These are phyloP conservation scores for Corticium candelabrum DNA, from an alignment of 37 sponge, comb jelly and placozoan genomes.

Conservation along the genomic window DNA sequence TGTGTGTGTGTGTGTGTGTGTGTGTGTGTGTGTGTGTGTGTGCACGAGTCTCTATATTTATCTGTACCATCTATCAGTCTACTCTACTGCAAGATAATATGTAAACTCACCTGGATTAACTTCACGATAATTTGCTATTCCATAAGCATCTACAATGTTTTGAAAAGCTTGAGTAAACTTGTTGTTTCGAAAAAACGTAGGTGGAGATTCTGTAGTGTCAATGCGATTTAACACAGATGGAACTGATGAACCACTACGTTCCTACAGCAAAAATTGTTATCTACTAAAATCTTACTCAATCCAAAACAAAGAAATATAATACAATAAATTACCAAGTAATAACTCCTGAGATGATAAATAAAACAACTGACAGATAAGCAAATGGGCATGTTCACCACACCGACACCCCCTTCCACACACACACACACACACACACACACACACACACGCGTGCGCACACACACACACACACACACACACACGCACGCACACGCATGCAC, in stretches of 20 bases:
- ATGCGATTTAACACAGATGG: constrained; percentile 91
- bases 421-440: constrained; percentile 1
- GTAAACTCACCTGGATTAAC: constrained; percentile 94
- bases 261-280: constrained; percentile 40
- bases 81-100: too few species aligned
- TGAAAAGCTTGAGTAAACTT: constrained; percentile 96
- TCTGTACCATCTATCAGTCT: too few species aligned
- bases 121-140: constrained; percentile 83
- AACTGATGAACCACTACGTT: constrained; percentile 76
- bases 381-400: too few species aligned
- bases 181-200: constrained; percentile 88
- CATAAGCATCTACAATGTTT: constrained; percentile 94
- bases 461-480: background rate
- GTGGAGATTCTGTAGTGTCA: constrained; percentile 58
- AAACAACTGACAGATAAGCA: too few species aligned
- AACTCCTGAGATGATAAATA: too few species aligned
- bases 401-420: background rate
- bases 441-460: background rate
- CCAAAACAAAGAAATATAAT: background rate
- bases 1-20: background rate
- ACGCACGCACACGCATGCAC: background rate
- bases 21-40: background rate
- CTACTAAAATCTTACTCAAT: too few species aligned
- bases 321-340: too few species aligned
- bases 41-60: background rate